Evolutionary conservation across 2,113 vertebrate species (phyloP), one percentile per base, ranked within the genome.

Genomic region (Carassius carassius): DNA sequence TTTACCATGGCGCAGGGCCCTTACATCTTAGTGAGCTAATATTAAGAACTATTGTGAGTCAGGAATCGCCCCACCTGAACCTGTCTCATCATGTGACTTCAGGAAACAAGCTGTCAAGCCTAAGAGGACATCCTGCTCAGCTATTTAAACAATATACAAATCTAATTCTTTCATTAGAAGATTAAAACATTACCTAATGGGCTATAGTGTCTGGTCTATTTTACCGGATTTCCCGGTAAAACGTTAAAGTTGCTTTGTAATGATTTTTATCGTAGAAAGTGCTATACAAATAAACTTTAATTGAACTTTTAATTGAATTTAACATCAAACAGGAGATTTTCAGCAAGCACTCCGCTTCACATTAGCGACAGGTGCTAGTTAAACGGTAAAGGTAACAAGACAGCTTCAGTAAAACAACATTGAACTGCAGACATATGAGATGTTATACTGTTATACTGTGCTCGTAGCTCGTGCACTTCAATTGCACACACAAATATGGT

Each of bases 51-150:
- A 76, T 54, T 54, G 25, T 12, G 65, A 25, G 81, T 41, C 67
- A 58, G 29, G 14, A 72, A 63, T 60, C 25, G 41, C 60, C 37
- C 23, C 62, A 69, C 25, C 41, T 81, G 78, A 51, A 49, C 17
- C 62, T 2, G 62, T 29, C 60, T 81, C 23, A 49, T 21, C 62
- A 67, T 32, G 78, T 67, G 60, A 72, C 62, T 86, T 74, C 67
- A 83, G 80, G 84, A 80, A 84, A 65, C 78, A 16, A 65, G 47
- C 69, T 41, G 67, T 14, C 32, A 83, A 67, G 58, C n/a, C 63
- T 21, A 83, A 78, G 51, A 83, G 35, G 47, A 80, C 19, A 79
- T 76, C 62, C 67, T 82, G 67, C 21, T 41, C 47, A 41, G 21
- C 21, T 77, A 65, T 77, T 65, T 23, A 23, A 74, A 76, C 69